These are phyloP conservation scores for Cyphomyrus discorhynchus DNA, from an alignment of 2,113 vertebrate species.

Conservation along the genomic window DNA sequence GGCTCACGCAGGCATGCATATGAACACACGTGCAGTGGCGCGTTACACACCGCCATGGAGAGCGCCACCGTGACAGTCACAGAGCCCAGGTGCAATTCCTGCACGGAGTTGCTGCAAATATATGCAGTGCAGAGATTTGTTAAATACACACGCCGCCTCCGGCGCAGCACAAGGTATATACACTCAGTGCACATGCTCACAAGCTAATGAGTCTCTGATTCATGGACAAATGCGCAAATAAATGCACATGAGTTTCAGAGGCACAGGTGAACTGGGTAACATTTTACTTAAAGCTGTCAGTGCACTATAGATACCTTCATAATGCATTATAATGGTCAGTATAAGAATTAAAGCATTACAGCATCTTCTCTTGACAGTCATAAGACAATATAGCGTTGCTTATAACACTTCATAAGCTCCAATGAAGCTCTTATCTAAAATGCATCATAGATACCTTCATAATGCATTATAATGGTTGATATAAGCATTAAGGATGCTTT, in stretches of 20 bases:
- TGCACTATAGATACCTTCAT: too few species aligned
- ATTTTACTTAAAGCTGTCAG: neutral
- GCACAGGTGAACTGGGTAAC: neutral
- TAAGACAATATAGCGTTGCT: too few species aligned
- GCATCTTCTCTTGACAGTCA: too few species aligned
- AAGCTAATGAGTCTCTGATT: neutral
- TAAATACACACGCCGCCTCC: neutral
- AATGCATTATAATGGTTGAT: neutral
- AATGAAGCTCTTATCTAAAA: too few species aligned
- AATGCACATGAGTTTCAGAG: neutral
- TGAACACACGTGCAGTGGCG: neutral
- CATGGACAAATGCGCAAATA: neutral
- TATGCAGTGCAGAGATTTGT: neutral
- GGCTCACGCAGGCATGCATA: neutral
- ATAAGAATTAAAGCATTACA: too few species aligned
- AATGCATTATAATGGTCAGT: too few species aligned
- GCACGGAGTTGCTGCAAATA: neutral
- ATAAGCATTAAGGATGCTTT: neutral
- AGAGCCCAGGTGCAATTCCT: neutral
- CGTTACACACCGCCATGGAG: neutral
- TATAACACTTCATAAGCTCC: too few species aligned
- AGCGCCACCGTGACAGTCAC: neutral
- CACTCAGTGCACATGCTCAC: neutral
- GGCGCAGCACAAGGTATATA: neutral
- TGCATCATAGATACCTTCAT: too few species aligned